These are phyloP conservation scores for Hystrix brachyura DNA, from an alignment of 2,113 vertebrate genomes.

Conservation along the genomic window DNA sequence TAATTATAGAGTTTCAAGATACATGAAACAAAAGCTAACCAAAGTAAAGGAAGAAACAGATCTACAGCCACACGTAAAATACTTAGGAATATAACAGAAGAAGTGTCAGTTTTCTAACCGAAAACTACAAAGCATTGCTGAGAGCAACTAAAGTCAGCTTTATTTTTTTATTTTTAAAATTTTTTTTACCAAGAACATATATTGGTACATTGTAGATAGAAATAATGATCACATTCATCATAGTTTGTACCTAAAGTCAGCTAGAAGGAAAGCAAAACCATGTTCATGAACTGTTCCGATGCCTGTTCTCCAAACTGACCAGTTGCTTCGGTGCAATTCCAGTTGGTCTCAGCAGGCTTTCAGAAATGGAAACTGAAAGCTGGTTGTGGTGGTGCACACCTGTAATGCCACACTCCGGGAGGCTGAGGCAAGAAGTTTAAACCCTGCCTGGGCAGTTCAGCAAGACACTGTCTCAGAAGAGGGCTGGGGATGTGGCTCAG, in stretches of 20 bases:
- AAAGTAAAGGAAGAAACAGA: background rate
- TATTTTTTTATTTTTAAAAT: too few relatives aligned
- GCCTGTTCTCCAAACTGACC: background rate
- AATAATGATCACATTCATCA: too few relatives aligned
- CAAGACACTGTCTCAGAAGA: background rate
- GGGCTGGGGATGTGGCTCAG: background rate
- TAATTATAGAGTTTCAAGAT: background rate
- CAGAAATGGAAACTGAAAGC: background rate
- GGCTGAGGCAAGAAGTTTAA: background rate
- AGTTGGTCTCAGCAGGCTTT: background rate
- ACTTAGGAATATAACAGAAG: background rate
- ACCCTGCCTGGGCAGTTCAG: background rate
- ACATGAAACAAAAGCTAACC: background rate
- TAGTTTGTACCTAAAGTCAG: background rate
- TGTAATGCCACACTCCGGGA: background rate
- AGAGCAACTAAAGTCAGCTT: background rate
- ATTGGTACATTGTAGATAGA: too few relatives aligned
- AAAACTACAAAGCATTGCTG: slow-evolving; percentile 1
- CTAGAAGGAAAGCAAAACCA: background rate
- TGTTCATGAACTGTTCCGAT: background rate
- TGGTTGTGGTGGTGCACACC: background rate
- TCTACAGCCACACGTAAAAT: background rate
- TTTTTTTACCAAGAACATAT: too few relatives aligned
- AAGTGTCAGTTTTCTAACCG: background rate
- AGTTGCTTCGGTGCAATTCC: background rate